phyloP scores from a whole-genome alignment of 2,888 invertebrate genomes.

The Lasioglossum malachurum region DNA sequence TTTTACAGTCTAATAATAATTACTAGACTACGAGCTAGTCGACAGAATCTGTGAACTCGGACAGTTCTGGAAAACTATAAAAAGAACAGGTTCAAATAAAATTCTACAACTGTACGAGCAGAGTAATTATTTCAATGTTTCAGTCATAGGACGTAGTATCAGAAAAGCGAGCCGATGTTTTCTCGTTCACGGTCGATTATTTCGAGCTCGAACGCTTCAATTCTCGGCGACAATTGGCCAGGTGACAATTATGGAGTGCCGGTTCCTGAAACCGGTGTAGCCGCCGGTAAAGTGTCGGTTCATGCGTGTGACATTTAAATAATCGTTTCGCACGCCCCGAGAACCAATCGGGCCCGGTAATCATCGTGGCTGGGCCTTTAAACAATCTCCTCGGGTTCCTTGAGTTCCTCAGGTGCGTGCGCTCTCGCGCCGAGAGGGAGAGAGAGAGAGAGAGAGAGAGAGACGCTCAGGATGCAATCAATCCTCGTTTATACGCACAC shows the following conservation, averaged over 20 bases:
- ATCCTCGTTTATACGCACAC: slow-evolving; percentile 66
- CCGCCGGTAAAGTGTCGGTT: neutral
- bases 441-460: too few species aligned
- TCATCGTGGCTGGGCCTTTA: slow-evolving; percentile 51
- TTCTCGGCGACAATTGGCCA: slow-evolving; percentile 4
- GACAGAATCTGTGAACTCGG: too few species aligned
- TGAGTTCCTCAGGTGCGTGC: slow-evolving; percentile 32
- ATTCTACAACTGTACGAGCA: neutral
- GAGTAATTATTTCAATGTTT: neutral
- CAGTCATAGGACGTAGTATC: neutral
- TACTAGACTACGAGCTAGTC: neutral
- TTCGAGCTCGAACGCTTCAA: neutral
- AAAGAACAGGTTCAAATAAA: neutral
- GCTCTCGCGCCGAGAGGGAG: neutral
- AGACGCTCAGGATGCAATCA: slow-evolving; percentile 56
- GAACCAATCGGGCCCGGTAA: slow-evolving; percentile 50
- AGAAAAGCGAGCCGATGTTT: neutral
- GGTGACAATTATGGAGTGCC: neutral
- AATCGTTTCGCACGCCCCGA: slow-evolving; percentile 52
- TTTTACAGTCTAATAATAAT: neutral
- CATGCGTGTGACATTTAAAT: slow-evolving; percentile 54
- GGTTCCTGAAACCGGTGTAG: slow-evolving; percentile 9
- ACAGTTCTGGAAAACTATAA: neutral
- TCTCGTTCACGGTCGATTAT: slow-evolving; percentile 8
- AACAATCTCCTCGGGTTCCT: slow-evolving; percentile 52